Evolutionary conservation across 2,113 vertebrate species (phyloP).

Genomic region (Takifugu bimaculatus): DNA sequence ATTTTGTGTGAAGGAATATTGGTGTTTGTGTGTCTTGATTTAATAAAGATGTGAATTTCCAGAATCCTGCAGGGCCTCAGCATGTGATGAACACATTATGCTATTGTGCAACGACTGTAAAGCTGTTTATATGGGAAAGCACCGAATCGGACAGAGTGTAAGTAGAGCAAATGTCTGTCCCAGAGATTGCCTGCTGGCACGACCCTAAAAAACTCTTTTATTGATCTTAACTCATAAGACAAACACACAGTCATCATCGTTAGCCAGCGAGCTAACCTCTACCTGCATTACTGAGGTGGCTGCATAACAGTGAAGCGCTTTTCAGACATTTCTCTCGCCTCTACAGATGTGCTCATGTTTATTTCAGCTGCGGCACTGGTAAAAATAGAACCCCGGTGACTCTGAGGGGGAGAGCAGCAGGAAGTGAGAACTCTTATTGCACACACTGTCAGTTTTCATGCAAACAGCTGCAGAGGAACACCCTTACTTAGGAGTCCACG

Average conservation of each 20-base stretch:
- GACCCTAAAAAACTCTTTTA: not conserved
- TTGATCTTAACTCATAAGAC: too few relatives aligned
- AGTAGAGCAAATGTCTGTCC: slow-evolving; percentile 1
- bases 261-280: not conserved
- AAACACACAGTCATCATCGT: not conserved
- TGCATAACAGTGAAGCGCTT: not conserved
- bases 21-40: too few relatives aligned
- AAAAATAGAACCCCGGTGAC: not conserved
- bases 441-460: not conserved
- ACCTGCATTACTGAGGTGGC: not conserved
- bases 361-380: not conserved
- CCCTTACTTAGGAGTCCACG: too few relatives aligned
- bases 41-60: too few relatives aligned
- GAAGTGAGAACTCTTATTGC: not conserved
- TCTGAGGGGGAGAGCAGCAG: not conserved
- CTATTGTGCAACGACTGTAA: slow-evolving; percentile 3
- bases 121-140: slow-evolving; percentile 25
- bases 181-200: slow-evolving; percentile 34
- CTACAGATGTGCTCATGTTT: not conserved
- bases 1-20: too few relatives aligned
- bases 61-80: too few relatives aligned
- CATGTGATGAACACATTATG: slow-evolving; percentile 4
- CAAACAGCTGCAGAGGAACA: not conserved
- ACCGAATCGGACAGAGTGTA: slow-evolving; percentile 35
- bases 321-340: not conserved